Evolutionary conservation across 2,888 invertebrate species (phyloP).

Genomic region (Zygogramma bicolorata): DNA sequence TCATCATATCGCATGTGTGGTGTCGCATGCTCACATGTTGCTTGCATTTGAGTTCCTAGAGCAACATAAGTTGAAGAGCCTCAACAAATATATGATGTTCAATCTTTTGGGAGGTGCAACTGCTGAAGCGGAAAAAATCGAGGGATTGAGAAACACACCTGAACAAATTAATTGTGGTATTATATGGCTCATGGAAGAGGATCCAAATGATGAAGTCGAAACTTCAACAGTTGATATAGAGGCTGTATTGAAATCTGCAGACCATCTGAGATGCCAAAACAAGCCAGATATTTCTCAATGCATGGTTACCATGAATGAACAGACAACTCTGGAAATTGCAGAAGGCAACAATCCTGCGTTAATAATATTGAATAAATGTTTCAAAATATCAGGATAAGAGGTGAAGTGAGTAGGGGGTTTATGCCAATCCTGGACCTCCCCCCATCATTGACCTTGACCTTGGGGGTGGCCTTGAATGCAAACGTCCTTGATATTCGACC

Average conservation of each 20-base stretch:
- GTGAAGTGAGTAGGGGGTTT: no score
- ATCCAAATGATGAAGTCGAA: not conserved
- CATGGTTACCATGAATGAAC: not conserved
- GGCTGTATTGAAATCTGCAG: not conserved
- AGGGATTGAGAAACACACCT: not conserved
- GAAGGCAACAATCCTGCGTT: no score
- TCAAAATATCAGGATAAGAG: no score
- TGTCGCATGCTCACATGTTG: slow-evolving; percentile 12
- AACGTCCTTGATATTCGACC: no score
- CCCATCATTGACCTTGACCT: no score
- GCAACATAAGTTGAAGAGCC: not conserved
- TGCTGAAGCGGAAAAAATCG: not conserved
- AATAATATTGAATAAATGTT: no score
- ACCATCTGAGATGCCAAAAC: not conserved
- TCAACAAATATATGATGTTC: not conserved
- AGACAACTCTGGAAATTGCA: not conserved
- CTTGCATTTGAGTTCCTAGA: slow-evolving; percentile 4
- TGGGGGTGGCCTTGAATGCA: no score
- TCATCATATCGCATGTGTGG: slow-evolving; percentile 13
- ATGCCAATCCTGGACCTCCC: no score
- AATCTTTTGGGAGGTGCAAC: not conserved
- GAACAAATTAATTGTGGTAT: not conserved
- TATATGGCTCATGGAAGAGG: not conserved
- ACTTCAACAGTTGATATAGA: not conserved
- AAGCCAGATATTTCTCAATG: not conserved